Evolutionary conservation across 2,888 invertebrate genomes (phyloP).

Genomic region (Myopa testacea): DNA sequence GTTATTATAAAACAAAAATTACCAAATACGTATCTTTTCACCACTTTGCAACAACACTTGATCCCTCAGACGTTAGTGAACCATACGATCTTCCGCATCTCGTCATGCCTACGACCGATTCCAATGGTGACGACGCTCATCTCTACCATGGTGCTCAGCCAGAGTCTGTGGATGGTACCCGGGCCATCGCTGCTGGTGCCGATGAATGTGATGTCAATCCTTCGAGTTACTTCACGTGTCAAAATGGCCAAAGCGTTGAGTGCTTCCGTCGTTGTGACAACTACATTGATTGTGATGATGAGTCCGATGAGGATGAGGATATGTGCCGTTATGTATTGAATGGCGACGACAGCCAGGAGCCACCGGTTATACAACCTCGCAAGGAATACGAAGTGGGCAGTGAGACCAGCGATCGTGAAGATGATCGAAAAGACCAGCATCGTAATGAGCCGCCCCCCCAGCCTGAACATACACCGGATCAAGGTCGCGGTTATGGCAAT

Average conservation of each 20-base stretch:
- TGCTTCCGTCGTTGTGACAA: slow-evolving; percentile 44
- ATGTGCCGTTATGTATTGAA: slow-evolving; percentile 30
- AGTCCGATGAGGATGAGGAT: slow-evolving; percentile 41
- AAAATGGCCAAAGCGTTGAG: slow-evolving; percentile 31
- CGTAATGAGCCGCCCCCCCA: too few species aligned
- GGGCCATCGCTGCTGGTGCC: background rate
- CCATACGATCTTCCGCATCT: slow-evolving; percentile 9
- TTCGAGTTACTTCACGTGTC: slow-evolving; percentile 40
- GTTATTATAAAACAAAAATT: too few species aligned
- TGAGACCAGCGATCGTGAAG: background rate
- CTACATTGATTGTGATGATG: slow-evolving; percentile 44
- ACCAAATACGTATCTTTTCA: too few species aligned
- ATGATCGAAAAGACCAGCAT: background rate
- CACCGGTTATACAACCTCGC: background rate
- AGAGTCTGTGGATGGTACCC: background rate
- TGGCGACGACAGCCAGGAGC: background rate
- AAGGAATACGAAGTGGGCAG: slow-evolving; percentile 30
- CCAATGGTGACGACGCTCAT: background rate
- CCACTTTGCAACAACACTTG: too few species aligned
- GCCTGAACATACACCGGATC: background rate
- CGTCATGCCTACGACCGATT: background rate
- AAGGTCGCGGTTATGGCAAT: slow-evolving; percentile 30
- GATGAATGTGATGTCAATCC: slow-evolving; percentile 41
- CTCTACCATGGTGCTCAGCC: background rate
- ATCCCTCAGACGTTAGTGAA: slow-evolving; percentile 20